Base-by-base conservation (phyloP, 2,113 vertebrate genomes). In the Rutilus rutilus region DNA sequence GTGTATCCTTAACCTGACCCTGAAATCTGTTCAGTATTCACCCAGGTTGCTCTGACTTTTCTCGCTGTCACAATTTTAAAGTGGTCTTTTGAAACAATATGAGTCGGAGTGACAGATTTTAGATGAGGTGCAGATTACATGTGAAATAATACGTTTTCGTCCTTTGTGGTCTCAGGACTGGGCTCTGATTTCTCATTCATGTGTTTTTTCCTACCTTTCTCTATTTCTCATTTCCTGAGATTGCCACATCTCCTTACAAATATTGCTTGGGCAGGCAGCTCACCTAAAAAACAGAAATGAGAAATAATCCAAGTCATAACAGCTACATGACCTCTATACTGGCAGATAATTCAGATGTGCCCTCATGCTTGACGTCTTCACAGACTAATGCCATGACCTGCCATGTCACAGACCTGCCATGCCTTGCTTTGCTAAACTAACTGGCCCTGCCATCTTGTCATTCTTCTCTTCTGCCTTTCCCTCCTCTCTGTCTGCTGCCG, bases 401-500 rank as follows among this genome's bases (percentile, higher is more conserved):
- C 54, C 75, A 57, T 86, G 27, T n/a, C n/a, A n/a, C n/a, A n/a
- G 65, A 9, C 25, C 36, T 74, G 6, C 54, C 75, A 57, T 86
- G 27, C 39, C 77, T 74, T 75, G 6, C 69, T 78, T 42, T 33
- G 59, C 50, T 17, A 47, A 9, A 52, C 21, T 83, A 78, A 82
- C 59, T 82, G 69, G 69, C 52, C 62, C 23, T 83, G 75, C 75
- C 57, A 82, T 67, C 83, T 67, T 82, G 19, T 75, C 87, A 87
- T 1, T 75, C 85, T 69, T 78, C 71, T 89, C 1, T 88, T 83
- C 47, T 90, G 89, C 91, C 62, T 86, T 90, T 94, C 87, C 60
- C 74, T 74, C 90, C 52, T 89, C 64, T 86, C 87, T 91, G 91
- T 71, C 89, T 91, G 84, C 88, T 86, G 59, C 91, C 59, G 85